These are phyloP conservation scores for Clarias gariepinus DNA, from an alignment of 2,113 vertebrate species.

Conservation along the genomic window DNA sequence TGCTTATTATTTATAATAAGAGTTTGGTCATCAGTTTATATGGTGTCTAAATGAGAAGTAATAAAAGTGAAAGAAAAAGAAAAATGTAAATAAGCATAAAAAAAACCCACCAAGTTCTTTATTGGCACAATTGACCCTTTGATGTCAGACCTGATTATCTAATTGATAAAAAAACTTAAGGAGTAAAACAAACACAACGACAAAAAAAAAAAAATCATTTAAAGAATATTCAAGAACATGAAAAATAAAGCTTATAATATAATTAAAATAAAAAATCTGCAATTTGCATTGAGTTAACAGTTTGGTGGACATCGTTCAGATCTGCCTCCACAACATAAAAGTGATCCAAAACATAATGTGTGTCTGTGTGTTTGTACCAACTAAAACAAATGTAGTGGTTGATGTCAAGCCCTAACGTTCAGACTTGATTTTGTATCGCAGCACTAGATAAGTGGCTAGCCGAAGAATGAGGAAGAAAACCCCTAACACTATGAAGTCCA, in stretches of 20 bases:
- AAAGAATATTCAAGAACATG: conserved; percentile 53
- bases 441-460: conserved; percentile 90
- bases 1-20: conserved; percentile 23
- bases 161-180: conserved; percentile 8
- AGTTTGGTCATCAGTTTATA: conserved; percentile 33
- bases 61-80: neutral
- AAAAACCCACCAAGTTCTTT: neutral
- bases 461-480: conserved; percentile 91
- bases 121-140: conserved; percentile 2
- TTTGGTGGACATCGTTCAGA: neutral
- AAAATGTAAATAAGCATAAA: neutral
- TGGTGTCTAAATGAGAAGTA: conserved; percentile 5
- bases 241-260: conserved; percentile 9
- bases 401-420: conserved; percentile 78
- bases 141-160: neutral
- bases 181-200: neutral
- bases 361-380: conserved; percentile 15
- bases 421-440: conserved; percentile 94
- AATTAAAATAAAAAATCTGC: conserved; percentile 29
- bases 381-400: neutral
- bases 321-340: conserved; percentile 3
- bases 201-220: conserved; percentile 45
- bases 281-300: conserved; percentile 41
- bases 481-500: conserved; percentile 94
- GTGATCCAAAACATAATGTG: neutral